Evolutionary conservation across 2,888 invertebrate species (phyloP), one percentile per base, ranked within the genome.

Genomic region (Lepeophtheirus nordmannii): DNA sequence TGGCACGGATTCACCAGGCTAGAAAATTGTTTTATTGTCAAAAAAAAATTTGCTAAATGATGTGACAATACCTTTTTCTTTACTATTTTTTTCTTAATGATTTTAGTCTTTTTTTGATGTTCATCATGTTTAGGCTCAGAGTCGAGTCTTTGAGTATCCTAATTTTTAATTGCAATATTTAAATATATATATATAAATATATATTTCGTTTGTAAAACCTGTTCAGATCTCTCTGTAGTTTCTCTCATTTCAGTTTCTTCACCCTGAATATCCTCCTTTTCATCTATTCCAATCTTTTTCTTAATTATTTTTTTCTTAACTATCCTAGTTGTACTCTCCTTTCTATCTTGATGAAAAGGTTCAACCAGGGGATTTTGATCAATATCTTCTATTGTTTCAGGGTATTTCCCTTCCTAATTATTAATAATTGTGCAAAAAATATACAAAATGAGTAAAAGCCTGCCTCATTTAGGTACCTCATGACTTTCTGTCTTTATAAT

Each of bases 241-340:
- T 59, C 67, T 38, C 68, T 62, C 59, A 41, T 38, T 57, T 65
- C 61, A 11, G 58, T 40, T 40, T 62, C 58, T 59, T 69, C 67
- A 12, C 62, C 58, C 41, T 65, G 53, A 37, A 66, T 64, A 14
- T 64, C 63, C 17, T 62, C 57, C 41, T 23, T 57, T 22, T 37
- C 38, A 39, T 39, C 46, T 20, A 30, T 14, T 10, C 23, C 37
- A 46, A 41, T 53, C 56, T 38, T 41, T 37, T 20, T 17, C 22
- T 57, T 67, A n/a, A 62, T 37, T 20, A 62, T 62, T 22, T 57
- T 38, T 2, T 22, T 38, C 22, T 67, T 62, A 23, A 39, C 37
- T 10, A 67, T 62, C 58, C 39, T 63, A 30, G 41, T 56, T 11
- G 38, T 58, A 20, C 20, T 41, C 30, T 20, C 38, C 20, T 59